phyloP scores from a whole-genome alignment of 2,113 vertebrate species.

The Ochotona curzoniae region DNA sequence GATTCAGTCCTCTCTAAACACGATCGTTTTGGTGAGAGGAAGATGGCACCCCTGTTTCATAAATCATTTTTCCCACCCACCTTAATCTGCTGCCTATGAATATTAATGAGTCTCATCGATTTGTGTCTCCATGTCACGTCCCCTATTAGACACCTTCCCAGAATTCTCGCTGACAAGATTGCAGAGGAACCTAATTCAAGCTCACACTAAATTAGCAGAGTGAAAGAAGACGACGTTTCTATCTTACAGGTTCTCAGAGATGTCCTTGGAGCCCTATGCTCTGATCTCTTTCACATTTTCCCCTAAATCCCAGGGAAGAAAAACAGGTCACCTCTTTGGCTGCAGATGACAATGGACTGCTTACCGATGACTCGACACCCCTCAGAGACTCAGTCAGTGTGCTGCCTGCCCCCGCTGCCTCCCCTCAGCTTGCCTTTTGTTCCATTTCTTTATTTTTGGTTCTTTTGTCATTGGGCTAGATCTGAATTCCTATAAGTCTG shows the following conservation, averaged over 20 bases:
- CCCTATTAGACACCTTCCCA: slow-evolving; percentile 64
- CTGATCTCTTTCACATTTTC: neutral
- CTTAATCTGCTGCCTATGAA: slow-evolving; percentile 76
- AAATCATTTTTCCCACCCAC: slow-evolving; percentile 71
- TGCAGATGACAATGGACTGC: neutral
- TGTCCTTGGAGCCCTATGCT: neutral
- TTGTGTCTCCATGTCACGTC: slow-evolving; percentile 71
- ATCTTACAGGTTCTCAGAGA: neutral
- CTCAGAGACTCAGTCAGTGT: neutral
- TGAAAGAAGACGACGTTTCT: slow-evolving; percentile 9
- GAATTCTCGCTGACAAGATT: slow-evolving; percentile 69
- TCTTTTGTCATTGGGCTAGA: neutral
- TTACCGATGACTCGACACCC: neutral
- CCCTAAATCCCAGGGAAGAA: neutral
- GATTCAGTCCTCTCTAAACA: slow-evolving; percentile 54
- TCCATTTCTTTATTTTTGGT: neutral
- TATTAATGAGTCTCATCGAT: slow-evolving; percentile 75
- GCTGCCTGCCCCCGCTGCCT: neutral
- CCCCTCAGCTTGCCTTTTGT: neutral
- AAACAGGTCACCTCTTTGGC: neutral
- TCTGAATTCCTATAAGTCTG: neutral
- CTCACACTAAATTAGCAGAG: slow-evolving; percentile 66
- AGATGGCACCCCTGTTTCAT: slow-evolving; percentile 63
- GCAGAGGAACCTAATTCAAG: slow-evolving; percentile 41
- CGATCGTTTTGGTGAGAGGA: slow-evolving; percentile 66